These are phyloP conservation scores for Ictidomys tridecemlineatus DNA, from an alignment of 2,113 vertebrate species.

Conservation along the genomic window DNA sequence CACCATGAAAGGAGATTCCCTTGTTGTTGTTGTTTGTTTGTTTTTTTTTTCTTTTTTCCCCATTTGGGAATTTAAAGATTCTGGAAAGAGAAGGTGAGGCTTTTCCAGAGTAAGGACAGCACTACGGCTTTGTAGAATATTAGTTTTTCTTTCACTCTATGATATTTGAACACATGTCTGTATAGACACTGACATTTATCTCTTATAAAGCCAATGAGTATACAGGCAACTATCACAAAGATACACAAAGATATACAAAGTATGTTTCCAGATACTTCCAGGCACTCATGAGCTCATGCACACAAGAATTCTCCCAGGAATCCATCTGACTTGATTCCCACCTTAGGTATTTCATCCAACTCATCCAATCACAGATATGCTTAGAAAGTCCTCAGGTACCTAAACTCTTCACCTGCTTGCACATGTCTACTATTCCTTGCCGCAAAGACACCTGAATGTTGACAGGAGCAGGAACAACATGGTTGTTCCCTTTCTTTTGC, in stretches of 20 bases:
- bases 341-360: not conserved
- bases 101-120: not conserved
- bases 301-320: not conserved
- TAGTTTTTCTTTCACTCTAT: not conserved
- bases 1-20: not conserved
- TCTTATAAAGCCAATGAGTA: not conserved
- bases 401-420: not conserved
- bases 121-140: not conserved
- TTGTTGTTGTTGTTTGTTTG: not conserved
- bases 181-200: not conserved
- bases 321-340: not conserved
- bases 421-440: conserved; percentile 19
- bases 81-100: not conserved
- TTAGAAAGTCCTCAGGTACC: not conserved
- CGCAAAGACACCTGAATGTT: not conserved
- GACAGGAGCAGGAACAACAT: not conserved
- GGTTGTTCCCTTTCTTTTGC: not conserved
- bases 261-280: not conserved
- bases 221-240: not conserved
- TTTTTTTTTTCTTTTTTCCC: not conserved
- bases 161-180: not conserved
- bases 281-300: not conserved
- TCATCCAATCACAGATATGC: not conserved
- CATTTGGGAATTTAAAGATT: not conserved
- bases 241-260: too few relatives aligned